These are phyloP conservation scores for Leptopilina drosophilae DNA, from an alignment of 2,888 invertebrate species.

Conservation along the genomic window DNA sequence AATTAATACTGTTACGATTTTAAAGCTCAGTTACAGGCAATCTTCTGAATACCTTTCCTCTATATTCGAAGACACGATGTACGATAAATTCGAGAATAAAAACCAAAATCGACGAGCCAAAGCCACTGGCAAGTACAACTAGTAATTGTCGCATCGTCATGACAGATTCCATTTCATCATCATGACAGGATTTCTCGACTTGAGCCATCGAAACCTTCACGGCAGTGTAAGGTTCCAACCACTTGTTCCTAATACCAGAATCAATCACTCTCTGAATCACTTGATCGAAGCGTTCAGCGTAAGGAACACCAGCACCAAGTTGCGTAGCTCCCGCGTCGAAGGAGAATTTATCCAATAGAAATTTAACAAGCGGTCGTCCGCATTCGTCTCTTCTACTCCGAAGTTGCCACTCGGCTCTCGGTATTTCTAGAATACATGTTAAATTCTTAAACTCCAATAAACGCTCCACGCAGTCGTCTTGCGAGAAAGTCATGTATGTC, in stretches of 20 bases:
- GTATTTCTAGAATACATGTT: neutral
- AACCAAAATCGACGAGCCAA: neutral
- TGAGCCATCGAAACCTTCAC: neutral
- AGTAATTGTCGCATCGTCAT: neutral
- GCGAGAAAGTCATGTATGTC: neutral
- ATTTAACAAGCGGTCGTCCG: neutral
- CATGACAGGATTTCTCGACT: neutral
- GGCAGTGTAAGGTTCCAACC: neutral
- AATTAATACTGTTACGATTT: no score
- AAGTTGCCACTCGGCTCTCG: neutral
- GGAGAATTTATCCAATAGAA: neutral
- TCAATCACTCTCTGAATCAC: neutral
- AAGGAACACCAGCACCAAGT: neutral
- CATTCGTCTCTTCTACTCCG: slow-evolving; percentile 1
- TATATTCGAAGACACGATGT: neutral
- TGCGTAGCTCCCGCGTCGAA: neutral
- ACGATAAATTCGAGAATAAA: neutral
- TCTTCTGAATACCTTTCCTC: neutral
- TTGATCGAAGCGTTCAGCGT: neutral
- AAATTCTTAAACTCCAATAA: neutral
- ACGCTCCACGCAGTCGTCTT: neutral
- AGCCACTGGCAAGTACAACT: neutral
- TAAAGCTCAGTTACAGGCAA: no score
- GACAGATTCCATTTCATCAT: neutral
- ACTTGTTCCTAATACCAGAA: neutral